Percentiles rank a stretch among this genome's conserved stretches.
Conservation (phyloP, 92 coral and sea anemone genomes). For the Diadumene lineata region DNA sequence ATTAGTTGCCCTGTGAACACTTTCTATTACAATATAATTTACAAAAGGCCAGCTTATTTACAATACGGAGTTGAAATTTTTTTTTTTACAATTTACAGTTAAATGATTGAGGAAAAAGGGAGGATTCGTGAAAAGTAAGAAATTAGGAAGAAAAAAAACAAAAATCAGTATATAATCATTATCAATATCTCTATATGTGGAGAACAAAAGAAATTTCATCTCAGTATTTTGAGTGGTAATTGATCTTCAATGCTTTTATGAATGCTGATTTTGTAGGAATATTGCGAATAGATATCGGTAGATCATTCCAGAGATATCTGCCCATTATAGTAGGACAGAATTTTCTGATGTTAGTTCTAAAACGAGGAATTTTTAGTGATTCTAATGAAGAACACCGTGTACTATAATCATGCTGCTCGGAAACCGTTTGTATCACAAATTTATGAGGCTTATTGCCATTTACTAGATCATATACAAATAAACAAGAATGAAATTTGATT, state of each 20-base stretch:
- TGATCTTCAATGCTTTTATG: background rate
- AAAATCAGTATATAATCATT: no score
- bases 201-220: no score
- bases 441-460: background rate
- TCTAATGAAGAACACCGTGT: slow-evolving; percentile 32
- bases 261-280: background rate
- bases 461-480: slow-evolving; percentile 19
- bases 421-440: background rate
- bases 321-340: slow-evolving; percentile 40
- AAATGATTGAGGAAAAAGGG: no score
- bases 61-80: no score
- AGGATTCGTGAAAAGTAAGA: no score
- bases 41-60: no score
- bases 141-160: no score
- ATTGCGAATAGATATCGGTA: slow-evolving; percentile 17
- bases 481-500: slow-evolving; percentile 28
- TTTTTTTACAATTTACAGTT: no score
- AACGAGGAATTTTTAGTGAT: slow-evolving; percentile 9
- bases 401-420: slow-evolving; percentile 27
- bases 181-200: no score
- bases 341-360: slow-evolving; percentile 27
- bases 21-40: no score
- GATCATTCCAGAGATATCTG: slow-evolving; percentile 34
- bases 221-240: slow-evolving; percentile 6
- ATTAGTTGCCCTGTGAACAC: no score